Percentiles rank a stretch among this genome's conserved stretches.
Conservation (phyloP, 1,140 invertebrate species). For the Pararge aegeria region DNA sequence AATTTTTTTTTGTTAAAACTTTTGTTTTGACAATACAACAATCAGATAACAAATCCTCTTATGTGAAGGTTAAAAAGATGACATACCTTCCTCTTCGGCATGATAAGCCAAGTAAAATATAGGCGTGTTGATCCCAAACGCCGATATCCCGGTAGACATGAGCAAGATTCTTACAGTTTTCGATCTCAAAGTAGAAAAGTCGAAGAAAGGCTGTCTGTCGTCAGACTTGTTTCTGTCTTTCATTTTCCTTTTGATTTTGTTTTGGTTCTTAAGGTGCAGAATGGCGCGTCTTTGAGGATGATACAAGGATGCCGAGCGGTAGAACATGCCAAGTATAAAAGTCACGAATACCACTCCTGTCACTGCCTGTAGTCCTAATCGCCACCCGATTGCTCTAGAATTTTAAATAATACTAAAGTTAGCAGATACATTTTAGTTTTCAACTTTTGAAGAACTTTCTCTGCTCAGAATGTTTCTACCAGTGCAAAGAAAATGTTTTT, state of each 20-base stretch:
- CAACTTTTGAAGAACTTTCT: too few relatives aligned
- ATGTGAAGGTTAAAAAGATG: slow-evolving; percentile 3
- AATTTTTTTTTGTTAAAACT: not conserved
- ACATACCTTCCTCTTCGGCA: slow-evolving; percentile 85
- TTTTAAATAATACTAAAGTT: not conserved
- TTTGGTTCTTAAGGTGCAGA: slow-evolving; percentile 93
- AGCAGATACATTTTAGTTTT: too few relatives aligned
- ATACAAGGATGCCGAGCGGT: slow-evolving; percentile 93
- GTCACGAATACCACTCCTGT: slow-evolving; percentile 91
- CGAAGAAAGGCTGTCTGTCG: slow-evolving; percentile 91
- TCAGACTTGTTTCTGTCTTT: slow-evolving; percentile 88
- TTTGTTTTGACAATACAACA: not conserved
- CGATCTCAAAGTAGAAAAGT: slow-evolving; percentile 90
- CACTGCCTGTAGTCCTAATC: slow-evolving; percentile 91
- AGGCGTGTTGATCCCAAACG: slow-evolving; percentile 92
- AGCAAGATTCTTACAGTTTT: slow-evolving; percentile 92
- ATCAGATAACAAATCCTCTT: not conserved
- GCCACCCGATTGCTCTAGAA: slow-evolving; percentile 92
- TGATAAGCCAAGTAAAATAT: slow-evolving; percentile 92
- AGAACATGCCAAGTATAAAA: slow-evolving; percentile 93
- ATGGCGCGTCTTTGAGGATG: slow-evolving; percentile 94
- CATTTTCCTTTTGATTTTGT: slow-evolving; percentile 87
- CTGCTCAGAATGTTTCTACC: too few relatives aligned
- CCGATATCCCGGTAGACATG: slow-evolving; percentile 87
- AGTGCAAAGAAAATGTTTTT: too few relatives aligned